Base-by-base conservation (phyloP, 1,140 invertebrate species). In the Plectus sambesii region DNA sequence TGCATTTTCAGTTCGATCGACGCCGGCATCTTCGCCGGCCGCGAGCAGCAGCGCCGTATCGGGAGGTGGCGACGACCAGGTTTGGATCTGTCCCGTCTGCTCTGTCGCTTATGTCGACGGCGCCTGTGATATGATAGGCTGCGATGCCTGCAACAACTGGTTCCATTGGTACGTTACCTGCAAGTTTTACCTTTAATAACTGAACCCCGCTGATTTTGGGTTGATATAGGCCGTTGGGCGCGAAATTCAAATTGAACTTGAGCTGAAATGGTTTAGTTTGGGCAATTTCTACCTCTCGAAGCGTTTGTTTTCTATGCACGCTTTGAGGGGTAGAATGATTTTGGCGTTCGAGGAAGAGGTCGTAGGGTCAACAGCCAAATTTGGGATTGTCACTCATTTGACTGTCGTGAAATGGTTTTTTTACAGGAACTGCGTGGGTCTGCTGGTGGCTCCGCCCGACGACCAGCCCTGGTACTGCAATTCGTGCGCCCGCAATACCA, bases 41-140 rank as follows among this genome's bases (percentile, higher is more conserved):
- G n/a, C n/a, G n/a, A n/a, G n/a, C n/a, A n/a, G n/a, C n/a, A n/a
- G n/a, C n/a, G n/a, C n/a, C n/a, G n/a, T n/a, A n/a, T n/a, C n/a
- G n/a, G n/a, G n/a, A n/a, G n/a, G n/a, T n/a, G n/a, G n/a, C n/a
- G n/a, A n/a, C 27, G 58, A 59, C 2, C 42, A 62, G 24, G 47
- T 61, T 5, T 61, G 61, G 61, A 53, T 61, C 17, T 61, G 59
- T 30, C 59, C 59, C n/a, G 41, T 30, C 5, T 61, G 59, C 25
- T 51, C 25, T 5, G 58, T 61, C 6, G 59, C 59, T 23, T 61
- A 63, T 40, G 56, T 61, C 1, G 59, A 61, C 24, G 59, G 61
- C 2, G 58, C 53, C n/a, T 37, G 50, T 4, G 54, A 61, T 30
- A 63, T 63, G 59, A 45, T 61, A 2, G 59, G 60, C 2, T 61